Evolutionary conservation across 1,140 invertebrate species (phyloP).

Genomic region (Drosophila willistoni): DNA sequence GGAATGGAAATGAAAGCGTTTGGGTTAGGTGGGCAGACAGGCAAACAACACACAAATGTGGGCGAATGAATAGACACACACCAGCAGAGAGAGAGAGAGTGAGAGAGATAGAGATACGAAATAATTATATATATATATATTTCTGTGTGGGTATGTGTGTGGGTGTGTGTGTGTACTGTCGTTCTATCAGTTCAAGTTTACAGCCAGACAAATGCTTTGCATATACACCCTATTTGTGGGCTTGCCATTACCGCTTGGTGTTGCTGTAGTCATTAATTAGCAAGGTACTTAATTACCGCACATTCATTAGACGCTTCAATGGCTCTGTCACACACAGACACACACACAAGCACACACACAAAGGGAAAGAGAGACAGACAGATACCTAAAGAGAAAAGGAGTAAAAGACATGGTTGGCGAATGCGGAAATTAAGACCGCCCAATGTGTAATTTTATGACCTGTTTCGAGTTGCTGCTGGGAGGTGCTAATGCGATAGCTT

Average conservation of each 20-base stretch:
- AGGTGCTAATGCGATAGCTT: constrained; percentile 64
- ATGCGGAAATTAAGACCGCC: neutral
- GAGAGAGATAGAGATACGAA: constrained; percentile 35
- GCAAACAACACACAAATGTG: constrained; percentile 35
- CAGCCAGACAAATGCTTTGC: constrained; percentile 36
- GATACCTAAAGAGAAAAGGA: neutral
- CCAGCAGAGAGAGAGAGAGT: constrained; percentile 28
- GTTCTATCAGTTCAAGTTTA: constrained; percentile 54
- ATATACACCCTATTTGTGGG: constrained; percentile 65
- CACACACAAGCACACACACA: neutral
- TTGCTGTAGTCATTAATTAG: constrained; percentile 82
- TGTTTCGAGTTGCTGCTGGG: constrained; percentile 17
- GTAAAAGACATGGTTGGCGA: neutral
- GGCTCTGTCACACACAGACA: constrained; percentile 47
- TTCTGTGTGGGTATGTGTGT: neutral
- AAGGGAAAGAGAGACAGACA: neutral
- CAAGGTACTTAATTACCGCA: constrained; percentile 83
- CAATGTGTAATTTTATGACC: constrained; percentile 52
- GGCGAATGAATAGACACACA: constrained; percentile 20
- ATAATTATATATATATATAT: constrained; percentile 48
- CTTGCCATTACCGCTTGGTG: constrained; percentile 41
- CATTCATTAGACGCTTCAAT: constrained; percentile 82
- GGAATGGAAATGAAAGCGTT: constrained; percentile 4
- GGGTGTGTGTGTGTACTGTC: neutral
- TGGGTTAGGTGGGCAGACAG: constrained; percentile 4